phyloP scores from a whole-genome alignment of 2,888 invertebrate genomes.

The Eledone cirrhosa region DNA sequence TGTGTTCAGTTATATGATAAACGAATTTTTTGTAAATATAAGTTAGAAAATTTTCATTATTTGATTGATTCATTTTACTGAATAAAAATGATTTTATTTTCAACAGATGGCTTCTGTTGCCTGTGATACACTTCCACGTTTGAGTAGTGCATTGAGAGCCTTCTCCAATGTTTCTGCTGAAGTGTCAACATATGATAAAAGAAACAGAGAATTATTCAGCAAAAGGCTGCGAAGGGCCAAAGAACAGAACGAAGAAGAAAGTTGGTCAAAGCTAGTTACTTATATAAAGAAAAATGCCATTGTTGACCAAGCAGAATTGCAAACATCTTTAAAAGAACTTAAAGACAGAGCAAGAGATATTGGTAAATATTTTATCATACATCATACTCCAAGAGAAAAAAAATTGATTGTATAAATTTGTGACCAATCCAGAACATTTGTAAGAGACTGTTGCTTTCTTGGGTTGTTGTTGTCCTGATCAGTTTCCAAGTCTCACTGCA shows the following conservation, averaged over 20 bases:
- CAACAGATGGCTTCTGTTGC: background rate
- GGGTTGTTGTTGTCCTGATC: too few species aligned
- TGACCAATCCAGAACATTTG: too few species aligned
- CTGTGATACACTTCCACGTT: conserved; percentile 43
- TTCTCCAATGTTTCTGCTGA: conserved; percentile 45
- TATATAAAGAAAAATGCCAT: conserved; percentile 44
- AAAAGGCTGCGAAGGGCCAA: conserved; percentile 47
- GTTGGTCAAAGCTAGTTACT: conserved; percentile 47
- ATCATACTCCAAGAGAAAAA: too few species aligned
- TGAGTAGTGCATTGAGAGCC: conserved; percentile 52
- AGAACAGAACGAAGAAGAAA: conserved; percentile 46
- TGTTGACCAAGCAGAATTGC: conserved; percentile 42
- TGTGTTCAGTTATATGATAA: too few species aligned
- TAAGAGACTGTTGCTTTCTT: too few species aligned
- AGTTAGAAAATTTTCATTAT: too few species aligned
- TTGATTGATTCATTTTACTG: too few species aligned
- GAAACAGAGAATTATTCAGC: conserved; percentile 42
- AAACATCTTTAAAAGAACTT: conserved; percentile 46
- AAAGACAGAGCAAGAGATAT: conserved; percentile 47
- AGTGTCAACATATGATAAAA: conserved; percentile 28
- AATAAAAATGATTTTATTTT: too few species aligned
- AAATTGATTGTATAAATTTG: too few species aligned
- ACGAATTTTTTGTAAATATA: too few species aligned
- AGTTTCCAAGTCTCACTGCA: too few species aligned
- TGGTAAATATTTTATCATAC: conserved; percentile 37